phyloP scores from a whole-genome alignment of 2,797 vertebrate species.

The Etheostoma nigrum region DNA sequence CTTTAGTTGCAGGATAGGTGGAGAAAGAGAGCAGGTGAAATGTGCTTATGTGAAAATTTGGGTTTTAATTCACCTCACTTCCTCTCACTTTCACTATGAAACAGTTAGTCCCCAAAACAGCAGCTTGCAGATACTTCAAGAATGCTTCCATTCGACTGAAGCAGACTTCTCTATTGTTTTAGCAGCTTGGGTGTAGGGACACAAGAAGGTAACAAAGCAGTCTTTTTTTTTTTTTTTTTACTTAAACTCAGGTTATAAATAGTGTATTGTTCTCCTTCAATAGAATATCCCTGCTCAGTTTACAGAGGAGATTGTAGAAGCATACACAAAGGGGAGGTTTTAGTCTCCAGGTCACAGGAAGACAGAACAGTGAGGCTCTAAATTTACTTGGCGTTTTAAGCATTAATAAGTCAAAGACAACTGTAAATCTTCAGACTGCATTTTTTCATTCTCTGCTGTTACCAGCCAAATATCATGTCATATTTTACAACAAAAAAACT shows the following conservation, averaged over 20 bases:
- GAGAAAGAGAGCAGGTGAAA: neutral
- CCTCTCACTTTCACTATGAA: constrained; percentile 18
- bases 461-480: neutral
- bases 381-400: constrained; percentile 58
- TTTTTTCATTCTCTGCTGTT: constrained; percentile 25
- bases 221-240: constrained; percentile 30
- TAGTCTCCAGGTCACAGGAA: constrained; percentile 71
- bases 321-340: constrained; percentile 58
- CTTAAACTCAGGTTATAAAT: constrained; percentile 81
- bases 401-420: constrained; percentile 34
- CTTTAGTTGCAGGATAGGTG: neutral
- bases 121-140: constrained; percentile 31
- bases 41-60: neutral
- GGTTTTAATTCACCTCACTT: neutral
- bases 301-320: constrained; percentile 57
- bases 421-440: constrained; percentile 31
- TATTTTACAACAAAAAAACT: neutral
- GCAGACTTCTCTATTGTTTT: constrained; percentile 68
- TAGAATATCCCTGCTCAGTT: constrained; percentile 29
- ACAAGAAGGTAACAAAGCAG: constrained; percentile 58
- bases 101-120: constrained; percentile 31
- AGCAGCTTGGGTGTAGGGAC: constrained; percentile 52
- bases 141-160: constrained; percentile 16
- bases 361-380: constrained; percentile 55
- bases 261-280: constrained; percentile 82